phyloP scores from a whole-genome alignment of 1,140 invertebrate species.

The Cotesia glomerata region DNA sequence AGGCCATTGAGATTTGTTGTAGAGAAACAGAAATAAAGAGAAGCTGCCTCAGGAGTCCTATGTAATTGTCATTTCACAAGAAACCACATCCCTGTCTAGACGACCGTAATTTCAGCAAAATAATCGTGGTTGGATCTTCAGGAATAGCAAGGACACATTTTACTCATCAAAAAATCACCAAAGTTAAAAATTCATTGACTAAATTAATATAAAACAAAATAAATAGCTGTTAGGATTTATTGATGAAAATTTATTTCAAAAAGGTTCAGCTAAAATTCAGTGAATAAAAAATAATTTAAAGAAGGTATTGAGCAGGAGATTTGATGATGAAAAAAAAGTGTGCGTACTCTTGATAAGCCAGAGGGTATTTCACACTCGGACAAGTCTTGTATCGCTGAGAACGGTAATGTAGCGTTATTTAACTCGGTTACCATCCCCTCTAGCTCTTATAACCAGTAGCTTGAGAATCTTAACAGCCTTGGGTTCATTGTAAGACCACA shows the following conservation, averaged over 20 bases:
- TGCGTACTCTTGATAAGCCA: constrained; percentile 58
- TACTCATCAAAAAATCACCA: not conserved
- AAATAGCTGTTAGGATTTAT: not conserved
- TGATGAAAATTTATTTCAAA: constrained; percentile 33
- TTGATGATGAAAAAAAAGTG: not conserved
- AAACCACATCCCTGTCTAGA: constrained; percentile 29
- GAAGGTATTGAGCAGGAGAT: no score
- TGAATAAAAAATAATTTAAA: not conserved
- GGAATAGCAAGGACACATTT: constrained; percentile 11
- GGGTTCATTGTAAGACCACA: constrained; percentile 23
- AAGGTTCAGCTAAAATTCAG: no score
- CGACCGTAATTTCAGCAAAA: constrained; percentile 28
- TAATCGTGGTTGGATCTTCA: not conserved
- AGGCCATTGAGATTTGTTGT: not conserved
- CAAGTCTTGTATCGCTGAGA: constrained; percentile 51
- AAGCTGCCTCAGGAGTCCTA: constrained; percentile 15
- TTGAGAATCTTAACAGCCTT: not conserved
- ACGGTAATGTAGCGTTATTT: constrained; percentile 63
- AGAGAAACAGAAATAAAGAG: not conserved
- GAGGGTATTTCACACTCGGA: constrained; percentile 63
- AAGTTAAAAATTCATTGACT: no score
- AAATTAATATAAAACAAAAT: no score
- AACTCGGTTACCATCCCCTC: constrained; percentile 56
- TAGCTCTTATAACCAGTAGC: constrained; percentile 19
- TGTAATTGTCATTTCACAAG: constrained; percentile 35